Conservation (phyloP, 2,888 invertebrate species). For the Pterostichus madidus region DNA sequence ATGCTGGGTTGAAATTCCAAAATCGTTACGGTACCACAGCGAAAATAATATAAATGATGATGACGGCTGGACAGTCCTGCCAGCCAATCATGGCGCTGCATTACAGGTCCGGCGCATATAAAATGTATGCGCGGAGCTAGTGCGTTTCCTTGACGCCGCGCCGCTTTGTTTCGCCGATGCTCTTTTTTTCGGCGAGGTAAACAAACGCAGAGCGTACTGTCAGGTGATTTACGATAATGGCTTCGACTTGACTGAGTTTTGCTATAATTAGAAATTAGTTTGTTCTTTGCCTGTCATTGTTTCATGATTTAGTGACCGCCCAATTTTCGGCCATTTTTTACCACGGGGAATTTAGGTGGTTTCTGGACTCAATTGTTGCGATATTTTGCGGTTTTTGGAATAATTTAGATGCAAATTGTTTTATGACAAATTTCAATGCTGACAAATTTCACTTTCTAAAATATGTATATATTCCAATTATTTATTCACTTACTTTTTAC, state of each 20-base stretch:
- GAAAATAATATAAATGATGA: constrained; percentile 71
- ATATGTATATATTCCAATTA: too few species aligned
- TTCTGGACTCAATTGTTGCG: constrained; percentile 33
- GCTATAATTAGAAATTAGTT: constrained; percentile 64
- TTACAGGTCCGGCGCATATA: constrained; percentile 31
- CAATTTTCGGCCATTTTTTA: constrained; percentile 51
- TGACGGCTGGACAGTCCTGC: constrained; percentile 67
- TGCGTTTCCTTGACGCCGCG: constrained; percentile 22
- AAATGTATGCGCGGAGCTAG: constrained; percentile 23
- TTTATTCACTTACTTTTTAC: too few species aligned
- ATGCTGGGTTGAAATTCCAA: constrained; percentile 68
- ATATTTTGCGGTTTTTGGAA: constrained; percentile 1
- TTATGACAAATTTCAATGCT: background rate
- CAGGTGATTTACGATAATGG: constrained; percentile 66
- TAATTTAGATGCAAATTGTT: constrained; percentile 11
- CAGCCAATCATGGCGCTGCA: constrained; percentile 18
- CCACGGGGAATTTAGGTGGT: constrained; percentile 2
- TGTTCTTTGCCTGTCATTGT: constrained; percentile 56
- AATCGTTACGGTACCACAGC: constrained; percentile 69
- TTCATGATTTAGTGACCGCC: constrained; percentile 56
- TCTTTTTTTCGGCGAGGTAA: constrained; percentile 46
- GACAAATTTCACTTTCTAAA: background rate
- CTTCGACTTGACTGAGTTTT: constrained; percentile 58
- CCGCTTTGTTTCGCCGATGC: constrained; percentile 22
- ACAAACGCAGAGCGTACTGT: constrained; percentile 43